Base-by-base conservation (phyloP, 1,140 invertebrate species). In the Ceratina australensis region DNA sequence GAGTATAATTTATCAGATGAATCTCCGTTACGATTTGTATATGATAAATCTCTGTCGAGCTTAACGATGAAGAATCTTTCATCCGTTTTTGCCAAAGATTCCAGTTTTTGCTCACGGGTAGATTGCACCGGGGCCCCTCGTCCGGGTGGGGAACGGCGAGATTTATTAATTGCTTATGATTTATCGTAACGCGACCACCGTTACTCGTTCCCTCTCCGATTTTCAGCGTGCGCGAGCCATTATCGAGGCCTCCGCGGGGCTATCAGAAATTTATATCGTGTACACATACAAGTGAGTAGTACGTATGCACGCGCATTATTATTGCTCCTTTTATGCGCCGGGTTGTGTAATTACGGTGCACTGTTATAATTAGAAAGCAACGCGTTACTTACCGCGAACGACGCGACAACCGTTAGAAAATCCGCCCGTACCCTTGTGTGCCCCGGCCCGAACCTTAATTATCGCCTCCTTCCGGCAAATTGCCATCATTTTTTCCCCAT, bases 331-430 rank as follows among this genome's bases (percentile, higher is more conserved):
- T 83, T 82, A 82, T 66, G 57, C 74, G 59, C 67, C 69, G 65
- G 10, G 69, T 82, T 79, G 80, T 65, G 59, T 74, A 83, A 83
- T 83, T 83, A 82, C 61, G 67, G 33, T 66, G 60, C 76, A 71
- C 81, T 83, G 80, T 79, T 83, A 83, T 82, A 83, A 83, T 83
- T 83, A 83, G 81, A 83, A 82, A 82, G 81, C 50, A 82, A 78
- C 75, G 68, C 71, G 49, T 65, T 68, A 42, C 33, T 42, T 42
- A 67, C 59, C 63, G 50, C 67, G 50, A 54, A 67, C 49, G 16
- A 65, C 52, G 33, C 73, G 20, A 65, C 57, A 68, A 72, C 72
- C 69, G 76, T 83, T 83, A 82, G 79, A 54, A 73, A 73, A 33
- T 42, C 64, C 64, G 65, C 26, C 28, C 28, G 28, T 61, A 15